Base-by-base conservation (phyloP, 2,797 vertebrate species). In the Sphenopsis melanotis region DNA sequence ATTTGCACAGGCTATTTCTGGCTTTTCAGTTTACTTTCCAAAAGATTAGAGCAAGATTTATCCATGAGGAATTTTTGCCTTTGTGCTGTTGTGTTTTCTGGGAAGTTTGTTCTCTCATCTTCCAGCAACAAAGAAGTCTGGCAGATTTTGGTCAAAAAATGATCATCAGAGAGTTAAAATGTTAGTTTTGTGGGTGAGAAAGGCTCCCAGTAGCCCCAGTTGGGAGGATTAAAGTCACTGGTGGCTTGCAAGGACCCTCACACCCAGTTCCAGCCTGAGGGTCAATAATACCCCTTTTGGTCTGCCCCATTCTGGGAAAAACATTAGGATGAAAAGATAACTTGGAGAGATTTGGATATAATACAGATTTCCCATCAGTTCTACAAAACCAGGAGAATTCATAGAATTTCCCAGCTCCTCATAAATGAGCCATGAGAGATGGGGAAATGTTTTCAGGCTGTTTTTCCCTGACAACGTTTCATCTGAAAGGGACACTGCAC, bases 401-500 rank as follows among this genome's bases (percentile, higher is more conserved):
- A 32, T 0, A 21, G 5, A 4, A 66, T 69, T 84, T 78, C 61
- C 27, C 69, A 68, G 46, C 24, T 86, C 26, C 34, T 66, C 14
- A 2, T 30, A 39, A 52, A 47, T 1, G 23, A 65, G 39, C 47
- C 15, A 27, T 8, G 7, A 34, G 47, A 66, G 52, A 44, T 0
- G 1, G 15, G 30, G 8, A 59, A 36, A 41, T 0, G 0, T 39
- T 56, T 47, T 32, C 34, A 59, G 59, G 37, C 46, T 80, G 39
- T 9, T 83, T 66, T 37, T 37, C 24, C 64, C 41, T 10, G 47
- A 9, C 19, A 26, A 4, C 3, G 0, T 6, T 16, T 14, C 23
- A 19, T 3, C 32, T 24, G 7, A 11, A 23, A 36, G 19, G 0
- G 15, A 20, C 1, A 0, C 8, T 3, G 24, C 17, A 6, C 2